These are phyloP conservation scores for Leptopilina boulardi DNA, from an alignment of 1,140 invertebrate species.

Conservation along the genomic window DNA sequence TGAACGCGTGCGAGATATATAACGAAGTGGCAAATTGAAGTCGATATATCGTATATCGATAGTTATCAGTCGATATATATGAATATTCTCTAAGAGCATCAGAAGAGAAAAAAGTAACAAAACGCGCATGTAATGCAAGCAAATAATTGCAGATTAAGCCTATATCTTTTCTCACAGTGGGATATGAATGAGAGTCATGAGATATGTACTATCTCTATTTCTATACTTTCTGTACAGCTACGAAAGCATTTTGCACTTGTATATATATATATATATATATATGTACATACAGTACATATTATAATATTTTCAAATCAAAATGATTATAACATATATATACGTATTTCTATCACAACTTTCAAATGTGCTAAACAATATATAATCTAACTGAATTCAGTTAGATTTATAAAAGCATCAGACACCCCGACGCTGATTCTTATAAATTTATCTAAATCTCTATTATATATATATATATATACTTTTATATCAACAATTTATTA, in stretches of 20 bases:
- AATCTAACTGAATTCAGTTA: conserved; percentile 2
- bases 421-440: not conserved
- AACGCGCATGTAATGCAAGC: not conserved
- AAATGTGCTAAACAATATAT: not conserved
- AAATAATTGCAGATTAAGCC: conserved; percentile 13
- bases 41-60: conserved; percentile 16
- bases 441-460: no score
- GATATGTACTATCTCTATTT: conserved; percentile 25
- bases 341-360: not conserved
- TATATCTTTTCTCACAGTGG: not conserved
- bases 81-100: not conserved
- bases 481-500: no score
- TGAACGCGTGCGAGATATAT: conserved; percentile 11
- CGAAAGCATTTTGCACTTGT: conserved; percentile 7
- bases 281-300: no score
- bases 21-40: not conserved
- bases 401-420: not conserved
- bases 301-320: not conserved
- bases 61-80: not conserved
- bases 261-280: no score
- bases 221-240: not conserved
- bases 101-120: not conserved
- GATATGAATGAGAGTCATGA: not conserved
- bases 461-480: no score
- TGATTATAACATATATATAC: not conserved